Percentiles rank a stretch among this genome's conserved stretches.
These are phyloP conservation scores for Neolamprologus falcicula DNA, from an alignment of 2,113 vertebrate genomes.

Conservation along the genomic window DNA sequence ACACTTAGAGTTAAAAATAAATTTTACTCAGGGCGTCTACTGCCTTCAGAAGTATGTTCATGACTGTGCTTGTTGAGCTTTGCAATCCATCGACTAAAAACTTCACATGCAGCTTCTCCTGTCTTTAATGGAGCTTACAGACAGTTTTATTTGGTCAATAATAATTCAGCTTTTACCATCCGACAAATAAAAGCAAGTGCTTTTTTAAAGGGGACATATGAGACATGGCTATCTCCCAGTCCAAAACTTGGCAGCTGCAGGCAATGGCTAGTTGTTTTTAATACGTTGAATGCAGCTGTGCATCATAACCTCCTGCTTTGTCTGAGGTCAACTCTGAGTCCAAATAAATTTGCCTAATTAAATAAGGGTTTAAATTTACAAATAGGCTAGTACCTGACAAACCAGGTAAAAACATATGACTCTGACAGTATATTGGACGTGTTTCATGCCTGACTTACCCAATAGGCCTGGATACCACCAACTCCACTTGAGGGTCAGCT, in stretches of 20 bases:
- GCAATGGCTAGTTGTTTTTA: not conserved
- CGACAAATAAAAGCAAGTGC: not conserved
- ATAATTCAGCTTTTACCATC: not conserved
- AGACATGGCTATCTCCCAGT: not conserved
- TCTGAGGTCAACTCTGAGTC: not conserved
- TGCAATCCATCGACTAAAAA: not conserved
- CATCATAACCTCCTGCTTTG: not conserved
- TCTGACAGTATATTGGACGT: fast-evolving
- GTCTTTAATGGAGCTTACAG: not conserved
- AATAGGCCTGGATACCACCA: conserved; percentile 98
- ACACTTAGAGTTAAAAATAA: not conserved
- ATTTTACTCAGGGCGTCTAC: not conserved
- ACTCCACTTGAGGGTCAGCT: conserved; percentile 96
- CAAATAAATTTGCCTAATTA: not conserved
- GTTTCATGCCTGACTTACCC: conserved; percentile 78
- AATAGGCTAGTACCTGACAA: not conserved
- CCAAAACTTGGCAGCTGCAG: not conserved
- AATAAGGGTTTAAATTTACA: not conserved
- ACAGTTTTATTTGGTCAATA: not conserved
- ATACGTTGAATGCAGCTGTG: not conserved
- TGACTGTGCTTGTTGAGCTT: not conserved
- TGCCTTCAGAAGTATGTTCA: not conserved
- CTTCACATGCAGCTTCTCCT: not conserved
- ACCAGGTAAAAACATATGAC: not conserved
- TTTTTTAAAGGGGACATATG: conserved; percentile 11